Base-by-base conservation (phyloP, 2,113 vertebrate species). In the Strix uralensis region DNA sequence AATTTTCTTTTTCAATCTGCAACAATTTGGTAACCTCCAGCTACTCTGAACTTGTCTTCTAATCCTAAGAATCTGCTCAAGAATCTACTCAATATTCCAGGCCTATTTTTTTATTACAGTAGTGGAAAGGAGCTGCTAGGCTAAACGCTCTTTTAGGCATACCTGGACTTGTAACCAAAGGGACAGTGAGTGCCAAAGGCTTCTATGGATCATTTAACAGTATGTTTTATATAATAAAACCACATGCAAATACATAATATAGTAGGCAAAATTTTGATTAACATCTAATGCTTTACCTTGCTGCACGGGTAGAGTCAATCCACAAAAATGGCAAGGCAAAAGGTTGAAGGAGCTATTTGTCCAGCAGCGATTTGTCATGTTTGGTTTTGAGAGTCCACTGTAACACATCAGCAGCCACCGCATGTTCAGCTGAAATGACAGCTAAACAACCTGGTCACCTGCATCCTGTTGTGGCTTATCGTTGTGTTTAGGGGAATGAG, bases 1-100 rank as follows among this genome's bases (percentile, higher is more conserved):
- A 58, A 92, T 95, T 96, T 96, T 80, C 79, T 81, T 79, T 93
- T 83, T 84, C 82, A 86, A 77, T 75, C 82, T 88, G 95, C 57
- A 91, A 61, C 40, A 54, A 94, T 89, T 67, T 91, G 80, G 86
- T 36, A 89, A 75, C 51, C 44, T 89, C 49, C 44, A 75, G 75
- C 72, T 84, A 46, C 36, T 57, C 52, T 49, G 86, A 93, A 65
- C 47, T 86, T 58, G 20, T 51, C 46, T 82, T 81, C 29, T 77
- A 16, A 51, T 81, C 67, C 79, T 54, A 58, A 88, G 75, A 94
- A 84, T 77, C 57, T 86, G 72, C 72, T 90, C 38, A 66, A 92
- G 79, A 90, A 34, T 74, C 88, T 88, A 7, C 29, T 88, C 67
- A n/a, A 57, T 40, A 88, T 57, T 88, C n/a, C 40, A 84, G 69